Evolutionary conservation across 2,888 invertebrate genomes (phyloP).

Genomic region (Caenorhabditis japonica): DNA sequence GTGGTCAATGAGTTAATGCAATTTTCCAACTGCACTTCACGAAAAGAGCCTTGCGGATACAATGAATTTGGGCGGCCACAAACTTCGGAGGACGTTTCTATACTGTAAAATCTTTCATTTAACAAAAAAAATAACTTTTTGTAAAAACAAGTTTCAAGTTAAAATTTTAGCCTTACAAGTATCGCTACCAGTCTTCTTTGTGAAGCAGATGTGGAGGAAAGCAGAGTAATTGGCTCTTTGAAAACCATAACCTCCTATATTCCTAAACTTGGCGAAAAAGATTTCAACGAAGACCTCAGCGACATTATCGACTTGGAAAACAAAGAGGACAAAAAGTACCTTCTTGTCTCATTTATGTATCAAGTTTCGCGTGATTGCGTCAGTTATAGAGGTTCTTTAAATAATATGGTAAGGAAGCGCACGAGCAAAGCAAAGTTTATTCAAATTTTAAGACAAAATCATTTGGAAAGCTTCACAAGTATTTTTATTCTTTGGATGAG

Average conservation of each 20-base stretch:
- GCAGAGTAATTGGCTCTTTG: constrained; percentile 67
- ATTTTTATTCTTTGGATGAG: constrained; percentile 64
- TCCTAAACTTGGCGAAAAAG: constrained; percentile 30
- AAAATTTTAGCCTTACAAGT: constrained; percentile 61
- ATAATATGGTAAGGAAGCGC: constrained; percentile 11
- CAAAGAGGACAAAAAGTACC: constrained; percentile 55
- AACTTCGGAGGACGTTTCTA: constrained; percentile 44
- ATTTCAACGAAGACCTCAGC: constrained; percentile 50
- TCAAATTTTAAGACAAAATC: constrained; percentile 48
- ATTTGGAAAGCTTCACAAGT: constrained; percentile 49
- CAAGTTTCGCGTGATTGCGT: constrained; percentile 69
- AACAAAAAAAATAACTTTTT: too few species aligned
- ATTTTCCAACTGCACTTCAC: constrained; percentile 68
- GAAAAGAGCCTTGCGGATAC: constrained; percentile 66
- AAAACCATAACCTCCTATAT: constrained; percentile 45
- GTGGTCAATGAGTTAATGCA: constrained; percentile 64
- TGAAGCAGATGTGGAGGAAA: constrained; percentile 68
- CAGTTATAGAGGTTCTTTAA: constrained; percentile 55
- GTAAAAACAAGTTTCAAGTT: too few species aligned
- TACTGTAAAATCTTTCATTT: constrained; percentile 56
- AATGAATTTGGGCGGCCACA: constrained; percentile 65
- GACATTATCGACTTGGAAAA: constrained; percentile 58
- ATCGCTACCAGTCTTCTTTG: constrained; percentile 71
- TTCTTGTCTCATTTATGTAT: constrained; percentile 58
- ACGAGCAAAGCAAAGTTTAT: too few species aligned